Conservation (phyloP, 2,113 vertebrate species). For the Psephotus haematonotus region DNA sequence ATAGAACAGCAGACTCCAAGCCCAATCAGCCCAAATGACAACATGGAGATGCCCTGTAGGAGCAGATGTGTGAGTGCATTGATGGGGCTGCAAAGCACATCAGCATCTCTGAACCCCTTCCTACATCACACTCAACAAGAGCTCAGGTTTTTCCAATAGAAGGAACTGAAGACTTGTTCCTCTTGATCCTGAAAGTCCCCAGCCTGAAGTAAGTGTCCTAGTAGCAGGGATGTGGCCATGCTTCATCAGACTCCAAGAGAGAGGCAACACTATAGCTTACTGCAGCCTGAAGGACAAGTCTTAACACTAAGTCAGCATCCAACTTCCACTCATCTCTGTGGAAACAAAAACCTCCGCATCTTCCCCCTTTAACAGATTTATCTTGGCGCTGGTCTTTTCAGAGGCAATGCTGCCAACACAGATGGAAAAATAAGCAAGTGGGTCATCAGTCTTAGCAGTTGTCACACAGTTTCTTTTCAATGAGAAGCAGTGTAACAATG, state of each 20-base stretch:
- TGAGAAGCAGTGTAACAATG: slow-evolving; percentile 67
- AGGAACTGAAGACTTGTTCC: not conserved
- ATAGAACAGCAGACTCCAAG: not conserved
- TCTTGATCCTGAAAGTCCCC: not conserved
- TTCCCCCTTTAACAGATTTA: not conserved
- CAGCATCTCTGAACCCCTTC: not conserved
- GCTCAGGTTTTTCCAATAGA: not conserved
- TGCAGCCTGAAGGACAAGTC: not conserved
- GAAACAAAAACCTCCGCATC: not conserved
- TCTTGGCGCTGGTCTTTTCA: not conserved
- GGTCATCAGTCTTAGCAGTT: slow-evolving; percentile 61
- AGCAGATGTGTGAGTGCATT: rapidly evolving
- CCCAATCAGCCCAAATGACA: too few species aligned
- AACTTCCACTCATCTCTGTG: not conserved
- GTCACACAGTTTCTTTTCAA: slow-evolving; percentile 65
- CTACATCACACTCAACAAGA: rapidly evolving
- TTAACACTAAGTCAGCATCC: not conserved
- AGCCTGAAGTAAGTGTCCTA: not conserved
- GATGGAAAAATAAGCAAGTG: slow-evolving; percentile 64
- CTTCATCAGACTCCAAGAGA: not conserved
- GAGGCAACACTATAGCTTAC: not conserved
- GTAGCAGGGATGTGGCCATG: not conserved
- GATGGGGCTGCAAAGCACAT: not conserved
- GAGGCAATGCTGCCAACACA: slow-evolving; percentile 19
- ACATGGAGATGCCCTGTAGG: not conserved